These are phyloP conservation scores for Nautilus pompilius DNA, from an alignment of 1,140 invertebrate genomes.

Conservation along the genomic window DNA sequence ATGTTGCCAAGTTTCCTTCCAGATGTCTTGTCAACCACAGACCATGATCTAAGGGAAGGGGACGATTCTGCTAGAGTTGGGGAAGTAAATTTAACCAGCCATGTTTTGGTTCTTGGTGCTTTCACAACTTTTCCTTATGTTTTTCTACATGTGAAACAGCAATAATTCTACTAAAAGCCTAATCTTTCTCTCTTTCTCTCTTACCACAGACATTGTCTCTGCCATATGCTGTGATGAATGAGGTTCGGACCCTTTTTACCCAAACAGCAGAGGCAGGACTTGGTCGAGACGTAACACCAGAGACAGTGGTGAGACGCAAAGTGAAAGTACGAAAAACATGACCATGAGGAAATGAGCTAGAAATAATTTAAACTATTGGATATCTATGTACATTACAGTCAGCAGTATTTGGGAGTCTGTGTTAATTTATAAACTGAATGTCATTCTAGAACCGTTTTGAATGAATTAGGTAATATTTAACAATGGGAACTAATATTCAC, in stretches of 20 bases:
- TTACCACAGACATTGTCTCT: slow-evolving; percentile 1
- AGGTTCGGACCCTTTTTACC: slow-evolving; percentile 5
- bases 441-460: too few species aligned
- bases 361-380: too few species aligned
- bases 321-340: slow-evolving; percentile 11
- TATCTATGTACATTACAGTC: too few species aligned
- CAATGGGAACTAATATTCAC: too few species aligned
- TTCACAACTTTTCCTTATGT: neutral
- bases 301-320: slow-evolving; percentile 1
- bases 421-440: too few species aligned
- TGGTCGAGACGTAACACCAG: neutral
- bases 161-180: neutral
- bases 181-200: slow-evolving; percentile 13
- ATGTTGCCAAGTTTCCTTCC: too few species aligned
- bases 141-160: neutral
- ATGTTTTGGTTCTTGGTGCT: neutral
- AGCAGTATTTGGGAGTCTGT: too few species aligned
- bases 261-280: slow-evolving; percentile 3
- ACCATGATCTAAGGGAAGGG: neutral
- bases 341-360: slow-evolving; percentile 2
- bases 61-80: neutral
- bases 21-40: neutral
- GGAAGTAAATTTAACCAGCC: too few species aligned
- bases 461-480: too few species aligned
- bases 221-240: neutral